phyloP scores from a whole-genome alignment of 2,113 vertebrate species.

The Pseudorectes ferrugineus region DNA sequence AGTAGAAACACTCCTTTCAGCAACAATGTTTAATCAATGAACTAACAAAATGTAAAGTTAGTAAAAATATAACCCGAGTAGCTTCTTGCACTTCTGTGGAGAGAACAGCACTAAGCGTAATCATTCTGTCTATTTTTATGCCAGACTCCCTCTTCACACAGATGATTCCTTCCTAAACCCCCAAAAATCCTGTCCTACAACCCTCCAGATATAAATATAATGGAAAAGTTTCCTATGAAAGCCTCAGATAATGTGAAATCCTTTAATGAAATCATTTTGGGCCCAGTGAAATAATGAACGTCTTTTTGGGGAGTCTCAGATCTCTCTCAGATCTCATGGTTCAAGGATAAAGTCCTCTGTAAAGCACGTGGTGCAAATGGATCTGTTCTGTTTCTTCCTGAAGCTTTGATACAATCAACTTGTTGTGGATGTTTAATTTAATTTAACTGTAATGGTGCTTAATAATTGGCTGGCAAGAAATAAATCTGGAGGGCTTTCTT shows the following conservation, averaged over 20 bases:
- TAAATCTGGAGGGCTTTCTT: neutral
- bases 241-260: neutral
- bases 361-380: neutral
- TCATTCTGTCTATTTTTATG: neutral
- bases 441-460: constrained; percentile 16
- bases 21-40: neutral
- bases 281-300: neutral
- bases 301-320: neutral
- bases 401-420: neutral
- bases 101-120: neutral
- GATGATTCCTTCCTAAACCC: neutral
- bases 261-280: neutral
- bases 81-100: neutral
- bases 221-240: neutral
- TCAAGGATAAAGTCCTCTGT: neutral
- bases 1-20: neutral
- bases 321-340: neutral
- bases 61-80: neutral
- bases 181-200: neutral
- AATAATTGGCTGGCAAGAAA: constrained; percentile 14
- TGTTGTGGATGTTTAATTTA: constrained; percentile 27
- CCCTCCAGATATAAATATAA: neutral
- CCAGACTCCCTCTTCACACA: neutral
- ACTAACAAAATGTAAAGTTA: neutral
- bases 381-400: neutral